Percentiles rank a stretch among this genome's conserved stretches.
Evolutionary conservation across 2,113 vertebrate species (phyloP).

Genomic region (Neopipo cinnamomea): DNA sequence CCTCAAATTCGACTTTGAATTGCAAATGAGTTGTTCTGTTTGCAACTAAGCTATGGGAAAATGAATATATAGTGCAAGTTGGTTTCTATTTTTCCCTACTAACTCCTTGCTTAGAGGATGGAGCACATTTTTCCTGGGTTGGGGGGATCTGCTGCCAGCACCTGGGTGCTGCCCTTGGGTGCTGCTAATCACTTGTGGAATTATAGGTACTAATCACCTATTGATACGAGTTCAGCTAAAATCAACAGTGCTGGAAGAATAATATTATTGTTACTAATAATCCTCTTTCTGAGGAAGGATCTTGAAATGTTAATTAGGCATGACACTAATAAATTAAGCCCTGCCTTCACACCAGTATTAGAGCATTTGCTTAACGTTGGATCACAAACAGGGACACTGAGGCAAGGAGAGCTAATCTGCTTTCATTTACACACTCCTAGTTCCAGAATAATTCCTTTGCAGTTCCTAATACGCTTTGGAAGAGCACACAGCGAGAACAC

Average conservation of each 20-base stretch:
- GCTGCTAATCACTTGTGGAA: background rate
- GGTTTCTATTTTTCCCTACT: background rate
- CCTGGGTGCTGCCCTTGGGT: accelerated
- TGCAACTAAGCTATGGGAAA: background rate
- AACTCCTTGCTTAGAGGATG: background rate
- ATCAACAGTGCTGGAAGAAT: background rate
- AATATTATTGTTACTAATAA: background rate
- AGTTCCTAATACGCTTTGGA: background rate
- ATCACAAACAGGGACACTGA: slow-evolving; percentile 4
- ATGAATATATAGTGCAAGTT: background rate
- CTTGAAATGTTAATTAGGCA: background rate
- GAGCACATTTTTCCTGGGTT: accelerated
- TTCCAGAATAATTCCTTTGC: background rate
- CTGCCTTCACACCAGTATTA: background rate
- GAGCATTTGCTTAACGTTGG: background rate
- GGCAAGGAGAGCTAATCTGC: slow-evolving; percentile 11
- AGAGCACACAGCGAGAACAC: background rate
- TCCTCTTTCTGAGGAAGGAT: background rate
- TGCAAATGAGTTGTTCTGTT: slow-evolving; percentile 6
- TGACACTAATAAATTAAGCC: slow-evolving; percentile 15
- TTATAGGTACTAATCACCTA: background rate
- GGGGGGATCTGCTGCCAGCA: background rate
- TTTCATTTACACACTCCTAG: background rate
- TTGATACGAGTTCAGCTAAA: background rate
- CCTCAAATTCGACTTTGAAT: background rate